These are phyloP conservation scores for Sebastes vulpes DNA, from an alignment of 2,797 vertebrate genomes.

Conservation along the genomic window DNA sequence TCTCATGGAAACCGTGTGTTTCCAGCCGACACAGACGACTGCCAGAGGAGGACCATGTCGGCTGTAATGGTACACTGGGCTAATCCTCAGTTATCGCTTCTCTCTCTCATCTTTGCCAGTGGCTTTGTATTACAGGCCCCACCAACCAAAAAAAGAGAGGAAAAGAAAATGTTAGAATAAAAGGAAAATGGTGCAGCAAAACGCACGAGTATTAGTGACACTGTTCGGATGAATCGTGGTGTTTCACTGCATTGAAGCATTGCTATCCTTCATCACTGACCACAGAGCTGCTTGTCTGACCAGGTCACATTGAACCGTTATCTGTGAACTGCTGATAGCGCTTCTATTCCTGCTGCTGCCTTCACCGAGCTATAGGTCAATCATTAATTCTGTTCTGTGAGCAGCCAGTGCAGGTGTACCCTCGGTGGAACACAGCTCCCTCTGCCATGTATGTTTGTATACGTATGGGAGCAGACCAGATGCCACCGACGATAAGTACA, in stretches of 20 bases:
- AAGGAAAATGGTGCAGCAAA: slow-evolving; percentile 6
- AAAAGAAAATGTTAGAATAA: neutral
- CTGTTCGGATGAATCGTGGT: neutral
- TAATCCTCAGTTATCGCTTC: slow-evolving; percentile 72
- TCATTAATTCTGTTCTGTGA: slow-evolving; percentile 66
- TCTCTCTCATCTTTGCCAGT: slow-evolving; percentile 44
- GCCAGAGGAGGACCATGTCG: slow-evolving; percentile 43
- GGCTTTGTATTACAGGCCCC: slow-evolving; percentile 66
- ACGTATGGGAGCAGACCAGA: slow-evolving; percentile 68
- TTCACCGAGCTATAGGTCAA: slow-evolving; percentile 53
- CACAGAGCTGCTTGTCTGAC: slow-evolving; percentile 20
- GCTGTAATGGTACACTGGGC: slow-evolving; percentile 73
- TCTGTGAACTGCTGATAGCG: slow-evolving; percentile 71
- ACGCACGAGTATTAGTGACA: neutral
- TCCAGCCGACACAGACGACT: slow-evolving; percentile 58
- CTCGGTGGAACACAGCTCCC: neutral
- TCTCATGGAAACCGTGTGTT: slow-evolving; percentile 76
- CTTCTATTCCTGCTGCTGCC: slow-evolving; percentile 61
- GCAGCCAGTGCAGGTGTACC: slow-evolving; percentile 23
- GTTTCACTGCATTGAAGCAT: slow-evolving; percentile 19
- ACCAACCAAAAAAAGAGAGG: slow-evolving; percentile 34
- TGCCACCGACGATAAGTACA: slow-evolving; percentile 51
- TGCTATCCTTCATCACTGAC: slow-evolving; percentile 45
- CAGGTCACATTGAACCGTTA: slow-evolving; percentile 71
- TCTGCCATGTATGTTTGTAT: slow-evolving; percentile 26